phyloP scores from a whole-genome alignment of 2,888 invertebrate genomes.

The Aromia moschata region DNA sequence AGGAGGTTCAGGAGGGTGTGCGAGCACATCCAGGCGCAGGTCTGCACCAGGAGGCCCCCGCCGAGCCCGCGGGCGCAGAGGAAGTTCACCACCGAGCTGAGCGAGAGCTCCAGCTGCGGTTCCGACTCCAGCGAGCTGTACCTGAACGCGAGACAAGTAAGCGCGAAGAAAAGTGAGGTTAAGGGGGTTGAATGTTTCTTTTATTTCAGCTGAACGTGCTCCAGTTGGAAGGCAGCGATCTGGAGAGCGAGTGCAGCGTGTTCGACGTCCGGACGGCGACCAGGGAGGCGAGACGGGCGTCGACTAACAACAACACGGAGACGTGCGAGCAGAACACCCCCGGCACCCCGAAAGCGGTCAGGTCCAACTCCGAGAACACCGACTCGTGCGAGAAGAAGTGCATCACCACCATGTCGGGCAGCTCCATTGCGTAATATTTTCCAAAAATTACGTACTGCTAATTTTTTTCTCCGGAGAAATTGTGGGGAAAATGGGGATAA shows the following conservation, averaged over 20 bases:
- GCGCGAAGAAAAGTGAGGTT: conserved; percentile 7
- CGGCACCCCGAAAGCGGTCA: conserved; percentile 63
- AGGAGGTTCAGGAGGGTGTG: conserved; percentile 94
- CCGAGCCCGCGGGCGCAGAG: conserved; percentile 72
- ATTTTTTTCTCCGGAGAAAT: no score
- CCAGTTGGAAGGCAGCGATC: conserved; percentile 71
- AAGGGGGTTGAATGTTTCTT: background rate
- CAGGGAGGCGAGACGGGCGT: conserved; percentile 62
- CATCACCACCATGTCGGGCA: conserved; percentile 68
- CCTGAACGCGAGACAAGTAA: conserved; percentile 60
- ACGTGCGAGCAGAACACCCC: conserved; percentile 52
- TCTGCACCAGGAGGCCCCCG: conserved; percentile 66
- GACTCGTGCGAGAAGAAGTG: conserved; percentile 67
- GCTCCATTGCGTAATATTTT: conserved; percentile 67
- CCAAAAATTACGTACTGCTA: no score
- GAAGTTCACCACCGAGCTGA: conserved; percentile 73
- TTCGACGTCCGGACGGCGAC: conserved; percentile 68
- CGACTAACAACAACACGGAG: conserved; percentile 63
- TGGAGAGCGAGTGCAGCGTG: conserved; percentile 71
- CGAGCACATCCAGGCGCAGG: conserved; percentile 92
- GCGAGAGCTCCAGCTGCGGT: conserved; percentile 76
- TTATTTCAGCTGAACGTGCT: conserved; percentile 58
- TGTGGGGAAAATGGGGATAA: no score
- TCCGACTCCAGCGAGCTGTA: conserved; percentile 73
- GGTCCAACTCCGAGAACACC: conserved; percentile 67